Percentiles rank a stretch among this genome's conserved stretches.
Evolutionary conservation across 1,140 invertebrate genomes (phyloP).

Genomic region (Lepidostoma basale): DNA sequence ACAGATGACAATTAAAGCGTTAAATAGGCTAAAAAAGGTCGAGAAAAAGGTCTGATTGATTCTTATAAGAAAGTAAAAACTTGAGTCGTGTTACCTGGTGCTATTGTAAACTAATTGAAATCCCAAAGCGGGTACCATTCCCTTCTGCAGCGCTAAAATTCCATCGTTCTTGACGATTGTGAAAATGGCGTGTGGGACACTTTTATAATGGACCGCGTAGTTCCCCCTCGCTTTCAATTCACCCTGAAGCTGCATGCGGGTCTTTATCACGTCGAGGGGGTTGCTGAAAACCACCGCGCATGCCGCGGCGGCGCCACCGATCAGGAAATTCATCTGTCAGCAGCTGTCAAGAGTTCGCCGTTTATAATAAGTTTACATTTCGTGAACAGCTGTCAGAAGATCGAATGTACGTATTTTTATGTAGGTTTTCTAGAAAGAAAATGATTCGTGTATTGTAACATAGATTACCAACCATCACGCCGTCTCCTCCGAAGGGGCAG

Average conservation of each 20-base stretch:
- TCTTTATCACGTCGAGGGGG: conserved; percentile 83
- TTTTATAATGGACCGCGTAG: conserved; percentile 64
- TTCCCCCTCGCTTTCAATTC: conserved; percentile 75
- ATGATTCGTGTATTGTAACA: too few species aligned
- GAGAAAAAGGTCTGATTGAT: too few species aligned
- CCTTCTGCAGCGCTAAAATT: conserved; percentile 80
- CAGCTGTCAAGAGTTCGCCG: too few species aligned
- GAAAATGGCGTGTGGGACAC: conserved; percentile 71
- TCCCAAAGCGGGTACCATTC: conserved; percentile 79
- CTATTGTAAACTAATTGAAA: conserved; percentile 65
- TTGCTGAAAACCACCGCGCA: conserved; percentile 73
- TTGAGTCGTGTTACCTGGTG: conserved; percentile 32
- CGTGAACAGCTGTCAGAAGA: too few species aligned
- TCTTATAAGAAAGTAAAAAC: too few species aligned
- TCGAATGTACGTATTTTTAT: too few species aligned
- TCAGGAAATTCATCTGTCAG: conserved; percentile 74
- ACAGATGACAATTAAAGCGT: too few species aligned
- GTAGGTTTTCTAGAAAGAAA: too few species aligned
- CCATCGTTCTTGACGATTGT: conserved; percentile 67
- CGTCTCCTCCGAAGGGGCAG: too few species aligned
- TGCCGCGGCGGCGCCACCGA: conserved; percentile 70
- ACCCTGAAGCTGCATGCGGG: conserved; percentile 87
- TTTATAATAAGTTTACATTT: too few species aligned
- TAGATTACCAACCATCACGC: too few species aligned
- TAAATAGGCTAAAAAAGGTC: too few species aligned